These are phyloP conservation scores for Tiaroga cobitis DNA, from an alignment of 2,797 vertebrate genomes.

Conservation along the genomic window DNA sequence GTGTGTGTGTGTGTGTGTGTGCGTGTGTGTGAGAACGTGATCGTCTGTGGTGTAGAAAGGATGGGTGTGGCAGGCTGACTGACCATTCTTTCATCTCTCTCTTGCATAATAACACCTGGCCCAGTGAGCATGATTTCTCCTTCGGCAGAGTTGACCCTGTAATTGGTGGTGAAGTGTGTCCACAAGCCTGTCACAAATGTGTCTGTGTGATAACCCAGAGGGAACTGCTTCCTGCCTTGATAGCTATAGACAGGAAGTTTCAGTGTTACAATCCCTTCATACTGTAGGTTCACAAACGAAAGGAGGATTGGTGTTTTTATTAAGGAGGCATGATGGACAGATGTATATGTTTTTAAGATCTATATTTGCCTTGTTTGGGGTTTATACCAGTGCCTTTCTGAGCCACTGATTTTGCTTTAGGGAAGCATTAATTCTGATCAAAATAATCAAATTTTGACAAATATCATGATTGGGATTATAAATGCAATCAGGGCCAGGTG, in stretches of 20 bases:
- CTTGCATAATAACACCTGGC: slow-evolving; percentile 53
- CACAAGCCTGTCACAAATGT: slow-evolving; percentile 24
- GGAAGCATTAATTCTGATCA: neutral
- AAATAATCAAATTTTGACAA: neutral
- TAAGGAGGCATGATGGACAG: neutral
- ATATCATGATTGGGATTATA: neutral
- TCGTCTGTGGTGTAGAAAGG: slow-evolving; percentile 49
- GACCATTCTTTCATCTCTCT: slow-evolving; percentile 35
- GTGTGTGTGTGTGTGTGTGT: slow-evolving; percentile 11
- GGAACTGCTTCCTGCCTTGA: slow-evolving; percentile 33
- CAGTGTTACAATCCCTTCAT: neutral
- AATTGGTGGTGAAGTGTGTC: slow-evolving; percentile 44
- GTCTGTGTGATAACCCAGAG: slow-evolving; percentile 35
- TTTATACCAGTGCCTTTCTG: neutral
- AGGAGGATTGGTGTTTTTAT: neutral
- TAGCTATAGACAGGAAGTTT: slow-evolving; percentile 18
- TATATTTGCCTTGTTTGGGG: neutral
- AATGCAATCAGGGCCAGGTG: neutral
- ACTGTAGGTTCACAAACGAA: neutral
- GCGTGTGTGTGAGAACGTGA: slow-evolving; percentile 38
- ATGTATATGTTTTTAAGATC: neutral
- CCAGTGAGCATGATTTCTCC: slow-evolving; percentile 40
- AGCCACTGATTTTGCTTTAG: neutral
- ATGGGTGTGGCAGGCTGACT: slow-evolving; percentile 38
- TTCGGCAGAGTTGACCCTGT: slow-evolving; percentile 33